These are phyloP conservation scores for Lasius platythorax DNA, from an alignment of 2,888 invertebrate genomes.

Conservation along the genomic window DNA sequence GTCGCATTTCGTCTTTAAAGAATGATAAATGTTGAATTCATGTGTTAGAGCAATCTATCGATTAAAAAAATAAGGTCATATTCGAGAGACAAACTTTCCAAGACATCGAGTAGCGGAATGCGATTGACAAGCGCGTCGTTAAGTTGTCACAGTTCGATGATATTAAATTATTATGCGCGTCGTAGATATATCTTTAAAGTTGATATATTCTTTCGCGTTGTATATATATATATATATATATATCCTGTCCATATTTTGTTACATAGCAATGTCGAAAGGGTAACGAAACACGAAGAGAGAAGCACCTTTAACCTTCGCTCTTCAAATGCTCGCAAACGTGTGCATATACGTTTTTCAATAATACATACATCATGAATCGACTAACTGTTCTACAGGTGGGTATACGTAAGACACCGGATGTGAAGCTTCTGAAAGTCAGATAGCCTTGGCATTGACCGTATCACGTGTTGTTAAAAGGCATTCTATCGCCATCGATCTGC, in stretches of 20 bases:
- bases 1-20: not conserved
- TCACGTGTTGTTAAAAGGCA: not conserved
- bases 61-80: slow-evolving; percentile 1
- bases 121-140: not conserved
- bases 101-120: not conserved
- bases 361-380: slow-evolving; percentile 49
- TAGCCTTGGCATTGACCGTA: slow-evolving; percentile 47
- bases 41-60: not conserved
- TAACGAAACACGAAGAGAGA: slow-evolving; percentile 1
- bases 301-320: slow-evolving; percentile 42
- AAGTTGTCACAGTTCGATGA: not conserved
- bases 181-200: slow-evolving; percentile 3
- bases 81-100: not conserved
- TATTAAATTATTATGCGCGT: slow-evolving; percentile 10
- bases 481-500: slow-evolving; percentile 4
- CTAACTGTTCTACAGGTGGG: slow-evolving; percentile 58
- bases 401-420: slow-evolving; percentile 16
- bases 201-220: not conserved
- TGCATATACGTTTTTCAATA: slow-evolving; percentile 43
- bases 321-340: slow-evolving; percentile 18
- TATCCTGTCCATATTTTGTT: not conserved
- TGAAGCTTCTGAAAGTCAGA: slow-evolving; percentile 32
- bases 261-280: not conserved
- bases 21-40: not conserved
- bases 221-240: not conserved